Evolutionary conservation across 2,113 vertebrate species (phyloP).

Genomic region (Solea senegalensis): DNA sequence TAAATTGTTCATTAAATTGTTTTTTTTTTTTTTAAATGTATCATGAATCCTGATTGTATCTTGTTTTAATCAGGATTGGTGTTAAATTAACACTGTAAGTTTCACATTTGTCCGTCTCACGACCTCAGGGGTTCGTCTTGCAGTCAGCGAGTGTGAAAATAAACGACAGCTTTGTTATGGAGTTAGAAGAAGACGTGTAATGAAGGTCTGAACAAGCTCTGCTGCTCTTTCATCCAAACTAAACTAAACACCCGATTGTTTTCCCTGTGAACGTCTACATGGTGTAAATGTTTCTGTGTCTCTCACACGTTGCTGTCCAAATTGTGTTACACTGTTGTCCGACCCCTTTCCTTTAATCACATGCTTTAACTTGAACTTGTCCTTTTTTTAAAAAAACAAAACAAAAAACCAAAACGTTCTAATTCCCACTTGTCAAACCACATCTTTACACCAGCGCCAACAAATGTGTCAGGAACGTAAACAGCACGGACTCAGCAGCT

Average conservation of each 20-base stretch:
- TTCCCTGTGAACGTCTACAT: too few species aligned
- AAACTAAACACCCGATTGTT: too few species aligned
- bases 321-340: too few species aligned
- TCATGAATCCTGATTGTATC: too few species aligned
- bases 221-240: slow-evolving; percentile 15
- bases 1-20: too few species aligned
- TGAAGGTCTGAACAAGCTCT: slow-evolving; percentile 20
- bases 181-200: not conserved
- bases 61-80: too few species aligned
- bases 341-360: too few species aligned
- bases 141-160: slow-evolving; percentile 7
- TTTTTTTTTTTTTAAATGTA: too few species aligned
- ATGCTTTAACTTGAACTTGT: too few species aligned
- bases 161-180: slow-evolving; percentile 28
- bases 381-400: not conserved
- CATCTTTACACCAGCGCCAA: slow-evolving; percentile 23
- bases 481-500: slow-evolving; percentile 2
- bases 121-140: not conserved
- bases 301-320: too few species aligned
- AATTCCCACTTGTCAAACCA: slow-evolving; percentile 17
- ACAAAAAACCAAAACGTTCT: not conserved
- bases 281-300: too few species aligned
- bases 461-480: slow-evolving; percentile 15
- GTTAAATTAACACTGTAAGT: not conserved
- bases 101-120: slow-evolving; percentile 4